Evolutionary conservation across 2,797 vertebrate species (phyloP).

Genomic region (Oreonectes daqikongensis): DNA sequence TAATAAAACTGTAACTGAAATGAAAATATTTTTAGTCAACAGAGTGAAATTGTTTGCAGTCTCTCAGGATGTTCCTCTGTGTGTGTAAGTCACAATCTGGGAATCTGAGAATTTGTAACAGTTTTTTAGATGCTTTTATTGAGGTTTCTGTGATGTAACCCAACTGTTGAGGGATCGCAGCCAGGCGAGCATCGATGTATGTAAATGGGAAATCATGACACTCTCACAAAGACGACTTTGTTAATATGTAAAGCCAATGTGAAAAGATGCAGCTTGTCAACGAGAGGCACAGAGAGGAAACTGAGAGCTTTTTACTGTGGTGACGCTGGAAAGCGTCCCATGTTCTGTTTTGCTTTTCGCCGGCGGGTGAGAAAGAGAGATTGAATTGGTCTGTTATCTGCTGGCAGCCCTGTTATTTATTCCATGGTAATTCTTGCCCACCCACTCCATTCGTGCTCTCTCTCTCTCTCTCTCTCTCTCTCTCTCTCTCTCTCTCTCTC

Average conservation of each 20-base stretch:
- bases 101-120: slow-evolving; percentile 3
- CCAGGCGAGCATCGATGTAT: not conserved
- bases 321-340: slow-evolving; percentile 56
- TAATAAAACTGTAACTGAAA: not conserved
- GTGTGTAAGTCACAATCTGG: slow-evolving; percentile 10
- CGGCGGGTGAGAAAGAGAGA: slow-evolving; percentile 63
- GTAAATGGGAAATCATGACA: slow-evolving; percentile 60
- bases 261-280: slow-evolving; percentile 66
- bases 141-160: slow-evolving; percentile 33
- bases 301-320: slow-evolving; percentile 51
- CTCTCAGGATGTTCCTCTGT: not conserved
- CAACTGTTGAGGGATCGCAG: not conserved
- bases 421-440: slow-evolving; percentile 69
- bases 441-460: slow-evolving; percentile 53
- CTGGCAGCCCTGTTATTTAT: slow-evolving; percentile 68
- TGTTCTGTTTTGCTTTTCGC: slow-evolving; percentile 60
- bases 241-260: slow-evolving; percentile 71
- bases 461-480: not conserved
- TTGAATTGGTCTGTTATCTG: slow-evolving; percentile 66
- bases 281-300: slow-evolving; percentile 41
- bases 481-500: not conserved
- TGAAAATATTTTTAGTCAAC: not conserved
- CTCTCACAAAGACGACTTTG: slow-evolving; percentile 57
- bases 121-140: slow-evolving; percentile 33
- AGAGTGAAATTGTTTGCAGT: not conserved